Evolutionary conservation across 2,888 invertebrate species (phyloP).

Genomic region (Bembecia ichneumoniformis): DNA sequence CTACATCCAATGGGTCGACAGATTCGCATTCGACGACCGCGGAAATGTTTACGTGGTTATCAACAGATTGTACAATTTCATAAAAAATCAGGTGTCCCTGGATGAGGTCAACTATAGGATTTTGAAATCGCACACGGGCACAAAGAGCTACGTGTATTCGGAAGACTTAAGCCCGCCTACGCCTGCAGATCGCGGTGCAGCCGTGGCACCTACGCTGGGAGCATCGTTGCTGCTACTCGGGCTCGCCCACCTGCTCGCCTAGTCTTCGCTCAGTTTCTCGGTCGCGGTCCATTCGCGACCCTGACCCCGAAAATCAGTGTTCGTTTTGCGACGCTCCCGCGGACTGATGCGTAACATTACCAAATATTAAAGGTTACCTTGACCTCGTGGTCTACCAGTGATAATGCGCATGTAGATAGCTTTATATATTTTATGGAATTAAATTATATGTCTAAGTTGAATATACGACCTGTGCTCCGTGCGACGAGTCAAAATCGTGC

Average conservation of each 20-base stretch:
- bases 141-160: constrained; percentile 76
- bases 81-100: constrained; percentile 72
- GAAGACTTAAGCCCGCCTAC: constrained; percentile 34
- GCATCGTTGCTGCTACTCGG: constrained; percentile 40
- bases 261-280: constrained; percentile 23
- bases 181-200: constrained; percentile 25
- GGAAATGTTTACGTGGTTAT: constrained; percentile 78
- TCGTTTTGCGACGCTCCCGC: constrained; percentile 30
- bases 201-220: constrained; percentile 32
- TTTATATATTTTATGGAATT: constrained; percentile 38
- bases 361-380: constrained; percentile 69
- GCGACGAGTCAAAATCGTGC: constrained; percentile 28
- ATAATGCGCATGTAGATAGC: constrained; percentile 61
- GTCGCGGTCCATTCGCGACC: constrained; percentile 20
- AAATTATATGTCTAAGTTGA: constrained; percentile 17
- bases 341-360: constrained; percentile 59
- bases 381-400: constrained; percentile 57
- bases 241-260: constrained; percentile 52
- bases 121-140: constrained; percentile 72
- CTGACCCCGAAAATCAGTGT: constrained; percentile 33
- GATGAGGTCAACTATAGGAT: constrained; percentile 78
- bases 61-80: constrained; percentile 78
- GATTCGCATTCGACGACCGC: constrained; percentile 76
- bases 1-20: constrained; percentile 81
- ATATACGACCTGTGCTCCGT: constrained; percentile 27